Base-by-base conservation (phyloP, 2,113 vertebrate genomes). In the Cardinalis cardinalis region DNA sequence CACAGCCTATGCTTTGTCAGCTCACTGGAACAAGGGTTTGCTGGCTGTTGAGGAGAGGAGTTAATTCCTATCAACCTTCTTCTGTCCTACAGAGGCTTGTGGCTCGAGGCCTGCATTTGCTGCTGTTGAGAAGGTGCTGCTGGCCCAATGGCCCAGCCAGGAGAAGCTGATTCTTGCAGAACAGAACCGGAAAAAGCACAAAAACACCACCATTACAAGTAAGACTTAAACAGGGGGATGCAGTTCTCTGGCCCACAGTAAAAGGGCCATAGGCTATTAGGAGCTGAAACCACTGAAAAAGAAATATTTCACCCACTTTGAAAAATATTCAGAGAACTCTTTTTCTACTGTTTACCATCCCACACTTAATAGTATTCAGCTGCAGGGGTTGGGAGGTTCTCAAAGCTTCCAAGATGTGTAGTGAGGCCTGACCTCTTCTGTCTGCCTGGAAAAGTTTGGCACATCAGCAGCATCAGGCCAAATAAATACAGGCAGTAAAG, bases 191-290 rank as follows among this genome's bases (percentile, higher is more conserved):
- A 97, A 94, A 29, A 93, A 90, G 34, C 95, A 96, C 90, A 97
- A 95, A 75, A 98, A 97, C 46, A 95, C 84, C 84, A 98, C 98
- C 28, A 98, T 98, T 64, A 97, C 98, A 95, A 94, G 98, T 98
- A 97, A 97, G 97, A 51, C 29, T 25, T 72, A 76, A 63, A 24
- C 15, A 14, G 21, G 24, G 38, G 13, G 9, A 9, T 73, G 55
- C 53, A 59, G 20, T 31, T 55, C 31, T 38, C 46, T 44, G 7
- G 11, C 31, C 19, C 0, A 1, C 0, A 0, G 14, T 56, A 23
- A 24, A 82, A 72, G 49, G 17, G 6, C 36, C 0, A 0, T 52
- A 52, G 63, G 26, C 34, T 58, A 18, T 41, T 48, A 40, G 25
- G 43, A 71, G 31, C n/a, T 60, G 77, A 84, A 92, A 53, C 10